A percentile compares a stretch with the other conserved stretches of the same genome.
Evolutionary conservation across 2,888 invertebrate species (phyloP).

Genomic region (Clanis bilineata): DNA sequence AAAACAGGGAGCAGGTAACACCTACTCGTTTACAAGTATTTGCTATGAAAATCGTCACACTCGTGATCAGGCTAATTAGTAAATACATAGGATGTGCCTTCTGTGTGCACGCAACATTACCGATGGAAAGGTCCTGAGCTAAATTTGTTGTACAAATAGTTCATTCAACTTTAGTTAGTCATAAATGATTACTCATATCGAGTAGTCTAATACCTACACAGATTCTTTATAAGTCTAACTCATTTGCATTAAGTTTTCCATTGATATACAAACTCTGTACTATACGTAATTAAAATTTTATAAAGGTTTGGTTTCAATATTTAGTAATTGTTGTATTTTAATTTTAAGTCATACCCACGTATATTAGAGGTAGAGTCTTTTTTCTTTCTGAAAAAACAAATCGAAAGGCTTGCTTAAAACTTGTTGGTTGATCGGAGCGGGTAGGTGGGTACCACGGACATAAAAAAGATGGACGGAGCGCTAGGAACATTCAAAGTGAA

Average conservation of each 20-base stretch:
- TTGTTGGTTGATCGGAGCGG: too few relatives aligned
- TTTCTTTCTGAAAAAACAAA: too few relatives aligned
- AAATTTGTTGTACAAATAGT: background rate
- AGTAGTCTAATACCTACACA: background rate
- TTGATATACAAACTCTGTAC: background rate
- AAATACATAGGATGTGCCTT: background rate
- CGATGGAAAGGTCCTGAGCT: background rate
- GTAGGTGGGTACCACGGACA: too few relatives aligned
- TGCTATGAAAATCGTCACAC: background rate
- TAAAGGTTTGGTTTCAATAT: background rate
- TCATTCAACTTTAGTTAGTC: slow-evolving; percentile 15
- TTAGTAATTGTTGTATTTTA: too few relatives aligned
- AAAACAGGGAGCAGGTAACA: too few relatives aligned
- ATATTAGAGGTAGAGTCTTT: too few relatives aligned
- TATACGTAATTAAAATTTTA: background rate
- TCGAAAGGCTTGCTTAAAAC: too few relatives aligned
- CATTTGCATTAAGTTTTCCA: background rate
- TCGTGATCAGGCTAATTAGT: background rate
- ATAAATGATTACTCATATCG: background rate
- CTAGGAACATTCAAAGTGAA: too few relatives aligned
- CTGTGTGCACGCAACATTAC: background rate
- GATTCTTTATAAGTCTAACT: background rate
- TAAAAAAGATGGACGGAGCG: too few relatives aligned
- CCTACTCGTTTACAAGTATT: too few relatives aligned
- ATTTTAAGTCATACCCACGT: too few relatives aligned